A percentile compares a stretch with the other conserved stretches of the same genome.
phyloP scores from a whole-genome alignment of 2,113 vertebrate species.

The Hepsetus odoe region DNA sequence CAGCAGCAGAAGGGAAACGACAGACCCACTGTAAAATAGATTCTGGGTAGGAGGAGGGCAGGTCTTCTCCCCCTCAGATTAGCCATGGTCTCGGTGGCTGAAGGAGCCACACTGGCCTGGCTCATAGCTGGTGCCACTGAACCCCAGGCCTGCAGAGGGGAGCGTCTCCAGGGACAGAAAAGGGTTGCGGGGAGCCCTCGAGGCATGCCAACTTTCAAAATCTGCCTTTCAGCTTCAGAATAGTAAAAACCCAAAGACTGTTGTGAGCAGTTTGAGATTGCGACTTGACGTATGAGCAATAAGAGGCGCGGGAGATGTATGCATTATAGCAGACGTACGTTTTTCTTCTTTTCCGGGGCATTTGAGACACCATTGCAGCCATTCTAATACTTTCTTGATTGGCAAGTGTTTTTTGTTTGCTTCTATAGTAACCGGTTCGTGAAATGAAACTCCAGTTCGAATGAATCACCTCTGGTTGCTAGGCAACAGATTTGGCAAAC shows the following conservation, averaged over 20 bases:
- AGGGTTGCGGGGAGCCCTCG: constrained; percentile 34
- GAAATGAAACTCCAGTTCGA: constrained; percentile 24
- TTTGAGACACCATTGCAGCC: not conserved
- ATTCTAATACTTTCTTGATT: not conserved
- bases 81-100: constrained; percentile 80
- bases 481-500: constrained; percentile 11
- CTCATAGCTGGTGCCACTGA: constrained; percentile 65
- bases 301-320: not conserved
- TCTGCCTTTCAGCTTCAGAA: constrained; percentile 30
- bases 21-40: constrained; percentile 69
- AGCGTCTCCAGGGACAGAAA: constrained; percentile 57
- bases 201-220: constrained; percentile 31
- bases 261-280: not conserved
- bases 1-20: constrained; percentile 64
- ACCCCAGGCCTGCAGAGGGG: constrained; percentile 70
- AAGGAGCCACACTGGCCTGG: constrained; percentile 72
- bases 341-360: not conserved
- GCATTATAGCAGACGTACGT: not conserved
- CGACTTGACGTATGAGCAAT: too few species aligned
- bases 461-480: constrained; percentile 4
- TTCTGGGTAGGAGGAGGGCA: constrained; percentile 77
- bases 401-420: not conserved
- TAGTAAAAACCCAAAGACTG: not conserved
- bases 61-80: constrained; percentile 80
- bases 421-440: not conserved